These are phyloP conservation scores for Hystrix brachyura DNA, from an alignment of 2,113 vertebrate genomes.

Conservation along the genomic window DNA sequence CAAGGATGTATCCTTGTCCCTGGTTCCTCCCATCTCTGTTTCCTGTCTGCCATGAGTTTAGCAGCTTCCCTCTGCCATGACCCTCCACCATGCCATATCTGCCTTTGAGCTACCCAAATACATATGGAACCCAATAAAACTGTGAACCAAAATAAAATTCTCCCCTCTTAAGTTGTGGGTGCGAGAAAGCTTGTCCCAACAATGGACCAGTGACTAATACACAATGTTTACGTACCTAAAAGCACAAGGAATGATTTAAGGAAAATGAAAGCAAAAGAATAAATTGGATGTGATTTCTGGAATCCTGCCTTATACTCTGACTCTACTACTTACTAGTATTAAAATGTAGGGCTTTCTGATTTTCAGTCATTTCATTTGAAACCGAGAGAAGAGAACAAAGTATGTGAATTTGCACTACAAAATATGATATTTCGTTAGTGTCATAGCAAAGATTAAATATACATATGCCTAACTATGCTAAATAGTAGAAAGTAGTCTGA, in stretches of 20 bases:
- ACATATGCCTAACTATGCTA: background rate
- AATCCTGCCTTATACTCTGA: background rate
- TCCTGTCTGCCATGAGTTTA: background rate
- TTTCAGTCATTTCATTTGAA: background rate
- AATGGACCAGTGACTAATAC: background rate
- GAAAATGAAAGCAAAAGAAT: background rate
- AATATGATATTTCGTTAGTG: background rate
- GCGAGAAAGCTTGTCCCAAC: background rate
- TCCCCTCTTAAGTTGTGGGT: background rate
- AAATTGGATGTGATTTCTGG: background rate
- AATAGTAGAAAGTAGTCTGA: background rate
- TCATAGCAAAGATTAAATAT: conserved; percentile 20
- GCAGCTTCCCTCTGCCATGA: background rate
- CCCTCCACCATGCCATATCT: background rate
- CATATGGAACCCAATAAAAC: background rate
- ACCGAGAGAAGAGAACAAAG: background rate
- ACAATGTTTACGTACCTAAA: background rate
- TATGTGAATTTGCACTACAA: background rate
- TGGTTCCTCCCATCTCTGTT: background rate
- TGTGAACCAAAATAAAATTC: background rate
- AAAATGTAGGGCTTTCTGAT: background rate
- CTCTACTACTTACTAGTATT: background rate
- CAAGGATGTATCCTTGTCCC: background rate
- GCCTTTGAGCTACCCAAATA: background rate
- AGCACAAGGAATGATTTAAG: background rate